Conservation (phyloP, 2,797 vertebrate species). For the Mormyrus hasselquistii region DNA sequence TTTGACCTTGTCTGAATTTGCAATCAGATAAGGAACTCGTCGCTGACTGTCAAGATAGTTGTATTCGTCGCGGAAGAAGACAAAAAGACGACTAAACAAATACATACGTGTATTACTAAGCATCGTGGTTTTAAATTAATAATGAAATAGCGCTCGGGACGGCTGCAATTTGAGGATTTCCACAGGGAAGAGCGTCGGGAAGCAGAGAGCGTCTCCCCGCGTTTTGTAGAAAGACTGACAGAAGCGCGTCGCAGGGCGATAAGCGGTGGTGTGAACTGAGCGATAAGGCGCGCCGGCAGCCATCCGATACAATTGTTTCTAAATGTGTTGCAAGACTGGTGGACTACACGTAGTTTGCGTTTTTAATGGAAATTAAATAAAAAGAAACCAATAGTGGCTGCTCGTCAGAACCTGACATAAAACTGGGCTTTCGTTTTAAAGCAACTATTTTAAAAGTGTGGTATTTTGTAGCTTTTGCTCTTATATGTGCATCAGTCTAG, state of each 20-base stretch:
- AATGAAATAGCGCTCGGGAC: background rate
- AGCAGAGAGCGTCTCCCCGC: background rate
- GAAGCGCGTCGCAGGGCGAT: conserved; percentile 13
- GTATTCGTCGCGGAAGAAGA: conserved; percentile 23
- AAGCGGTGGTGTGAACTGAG: conserved; percentile 2
- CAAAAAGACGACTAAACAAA: conserved; percentile 30
- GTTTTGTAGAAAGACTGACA: background rate
- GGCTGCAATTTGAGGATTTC: background rate
- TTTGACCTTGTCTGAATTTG: conserved; percentile 12
- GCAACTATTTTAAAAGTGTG: background rate
- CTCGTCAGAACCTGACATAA: background rate
- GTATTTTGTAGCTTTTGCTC: background rate
- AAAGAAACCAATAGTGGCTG: background rate
- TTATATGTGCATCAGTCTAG: background rate
- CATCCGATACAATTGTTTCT: conserved; percentile 19
- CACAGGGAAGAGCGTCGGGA: conserved; percentile 22
- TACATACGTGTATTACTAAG: background rate
- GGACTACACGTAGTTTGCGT: conserved; percentile 41
- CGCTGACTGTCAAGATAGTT: conserved; percentile 35
- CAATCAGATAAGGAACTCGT: conserved; percentile 24
- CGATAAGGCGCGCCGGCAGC: conserved; percentile 22
- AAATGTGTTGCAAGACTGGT: conserved; percentile 30
- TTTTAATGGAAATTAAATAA: background rate
- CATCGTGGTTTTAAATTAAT: background rate
- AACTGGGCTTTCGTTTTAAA: background rate